Evolutionary conservation across 1,140 invertebrate genomes (phyloP).

Genomic region (Eupeodes corollae): DNA sequence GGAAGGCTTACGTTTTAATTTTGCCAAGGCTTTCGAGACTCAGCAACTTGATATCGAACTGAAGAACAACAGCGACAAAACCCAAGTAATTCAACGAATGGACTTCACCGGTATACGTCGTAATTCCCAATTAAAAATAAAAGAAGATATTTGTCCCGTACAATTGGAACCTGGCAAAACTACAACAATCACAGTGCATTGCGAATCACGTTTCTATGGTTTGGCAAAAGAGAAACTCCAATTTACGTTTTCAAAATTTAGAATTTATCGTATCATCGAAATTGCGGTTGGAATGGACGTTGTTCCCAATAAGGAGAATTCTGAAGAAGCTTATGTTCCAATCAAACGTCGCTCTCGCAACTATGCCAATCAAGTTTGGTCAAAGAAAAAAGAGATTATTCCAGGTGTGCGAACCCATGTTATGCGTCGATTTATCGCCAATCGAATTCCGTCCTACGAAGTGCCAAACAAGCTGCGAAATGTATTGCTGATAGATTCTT

Average conservation of each 20-base stretch:
- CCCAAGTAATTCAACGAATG: constrained; percentile 21
- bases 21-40: constrained; percentile 33
- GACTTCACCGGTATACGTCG: constrained; percentile 23
- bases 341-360: constrained; percentile 14
- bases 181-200: constrained; percentile 9
- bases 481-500: constrained; percentile 36
- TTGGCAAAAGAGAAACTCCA: constrained; percentile 45
- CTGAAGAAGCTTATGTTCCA: constrained; percentile 11
- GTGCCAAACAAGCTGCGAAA: constrained; percentile 48
- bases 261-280: constrained; percentile 7
- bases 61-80: constrained; percentile 30
- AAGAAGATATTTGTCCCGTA: not conserved
- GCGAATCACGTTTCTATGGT: constrained; percentile 43
- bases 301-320: constrained; percentile 5
- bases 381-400: constrained; percentile 28
- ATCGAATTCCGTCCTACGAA: constrained; percentile 40
- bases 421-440: constrained; percentile 31
- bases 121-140: constrained; percentile 26
- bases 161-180: not conserved
- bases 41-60: constrained; percentile 23
- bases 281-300: constrained; percentile 34
- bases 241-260: constrained; percentile 45
- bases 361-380: constrained; percentile 30
- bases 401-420: constrained; percentile 47
- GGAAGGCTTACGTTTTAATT: constrained; percentile 29